A percentile compares a stretch with the other conserved stretches of the same genome.
Evolutionary conservation across 2,888 invertebrate genomes (phyloP).

Genomic region (Clepsis dumicolana): DNA sequence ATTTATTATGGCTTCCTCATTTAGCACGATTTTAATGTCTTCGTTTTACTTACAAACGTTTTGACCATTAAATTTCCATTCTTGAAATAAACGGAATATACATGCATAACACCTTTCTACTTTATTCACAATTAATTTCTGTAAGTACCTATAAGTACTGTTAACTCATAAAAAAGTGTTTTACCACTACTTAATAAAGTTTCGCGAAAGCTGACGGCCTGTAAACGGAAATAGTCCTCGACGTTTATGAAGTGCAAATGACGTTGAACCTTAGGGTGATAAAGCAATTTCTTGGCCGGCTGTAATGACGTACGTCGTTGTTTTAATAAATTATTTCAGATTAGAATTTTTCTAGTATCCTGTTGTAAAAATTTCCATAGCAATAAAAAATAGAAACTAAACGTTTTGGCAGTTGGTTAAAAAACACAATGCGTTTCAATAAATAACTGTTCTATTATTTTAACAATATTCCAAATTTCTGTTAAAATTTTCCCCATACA

Average conservation of each 20-base stretch:
- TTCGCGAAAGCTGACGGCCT: background rate
- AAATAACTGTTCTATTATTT: background rate
- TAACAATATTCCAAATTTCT: background rate
- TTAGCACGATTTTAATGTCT: too few species aligned
- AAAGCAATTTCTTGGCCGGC: background rate
- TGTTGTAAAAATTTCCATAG: background rate
- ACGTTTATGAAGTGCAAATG: slow-evolving; percentile 2
- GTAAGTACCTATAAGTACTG: too few species aligned
- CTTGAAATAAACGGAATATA: too few species aligned
- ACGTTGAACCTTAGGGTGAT: background rate
- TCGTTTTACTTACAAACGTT: too few species aligned
- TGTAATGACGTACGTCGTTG: background rate
- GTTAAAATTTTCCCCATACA: background rate
- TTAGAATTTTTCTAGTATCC: background rate
- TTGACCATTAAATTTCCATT: too few species aligned
- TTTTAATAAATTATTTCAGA: background rate
- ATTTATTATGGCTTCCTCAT: too few species aligned
- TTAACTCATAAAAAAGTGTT: background rate
- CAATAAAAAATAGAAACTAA: background rate
- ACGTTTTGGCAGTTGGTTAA: too few species aligned
- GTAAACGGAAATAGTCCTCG: background rate
- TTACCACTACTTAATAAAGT: background rate
- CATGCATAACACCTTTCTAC: too few species aligned
- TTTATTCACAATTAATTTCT: too few species aligned
- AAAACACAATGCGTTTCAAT: too few species aligned